A percentile compares a stretch with the other conserved stretches of the same genome.
Conservation (phyloP, 2,113 vertebrate species). For the Alligator sinensis region DNA sequence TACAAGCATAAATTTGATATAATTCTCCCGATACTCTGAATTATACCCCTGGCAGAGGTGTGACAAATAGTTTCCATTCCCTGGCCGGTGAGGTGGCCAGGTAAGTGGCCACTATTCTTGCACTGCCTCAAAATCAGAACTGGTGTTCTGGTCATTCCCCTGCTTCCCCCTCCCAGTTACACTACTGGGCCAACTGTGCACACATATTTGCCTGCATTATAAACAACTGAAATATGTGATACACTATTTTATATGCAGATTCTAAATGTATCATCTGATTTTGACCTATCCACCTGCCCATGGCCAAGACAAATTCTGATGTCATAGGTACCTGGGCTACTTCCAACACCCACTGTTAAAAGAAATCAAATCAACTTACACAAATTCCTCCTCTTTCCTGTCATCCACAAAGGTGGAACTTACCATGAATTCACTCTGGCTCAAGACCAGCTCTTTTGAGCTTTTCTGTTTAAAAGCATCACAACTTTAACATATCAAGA, state of each 20-base stretch:
- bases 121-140: too few relatives aligned
- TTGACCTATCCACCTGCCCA: not conserved
- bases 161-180: too few relatives aligned
- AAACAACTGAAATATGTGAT: not conserved
- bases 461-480: not conserved
- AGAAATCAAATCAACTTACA: not conserved
- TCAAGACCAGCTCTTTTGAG: not conserved
- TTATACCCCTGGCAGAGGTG: not conserved
- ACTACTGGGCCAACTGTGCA: not conserved
- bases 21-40: not conserved
- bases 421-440: not conserved
- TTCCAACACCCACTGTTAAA: not conserved
- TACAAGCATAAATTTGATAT: not conserved
- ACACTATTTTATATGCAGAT: not conserved
- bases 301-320: not conserved
- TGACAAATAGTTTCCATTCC: too few relatives aligned
- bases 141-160: too few relatives aligned
- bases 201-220: not conserved
- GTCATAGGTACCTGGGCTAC: not conserved
- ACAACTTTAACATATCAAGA: rapidly evolving
- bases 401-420: not conserved
- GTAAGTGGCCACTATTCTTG: too few relatives aligned
- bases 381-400: not conserved
- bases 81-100: too few relatives aligned
- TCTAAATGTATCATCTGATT: not conserved